Base-by-base conservation (phyloP, 1,140 invertebrate species). In the Drosophila athabasca region DNA sequence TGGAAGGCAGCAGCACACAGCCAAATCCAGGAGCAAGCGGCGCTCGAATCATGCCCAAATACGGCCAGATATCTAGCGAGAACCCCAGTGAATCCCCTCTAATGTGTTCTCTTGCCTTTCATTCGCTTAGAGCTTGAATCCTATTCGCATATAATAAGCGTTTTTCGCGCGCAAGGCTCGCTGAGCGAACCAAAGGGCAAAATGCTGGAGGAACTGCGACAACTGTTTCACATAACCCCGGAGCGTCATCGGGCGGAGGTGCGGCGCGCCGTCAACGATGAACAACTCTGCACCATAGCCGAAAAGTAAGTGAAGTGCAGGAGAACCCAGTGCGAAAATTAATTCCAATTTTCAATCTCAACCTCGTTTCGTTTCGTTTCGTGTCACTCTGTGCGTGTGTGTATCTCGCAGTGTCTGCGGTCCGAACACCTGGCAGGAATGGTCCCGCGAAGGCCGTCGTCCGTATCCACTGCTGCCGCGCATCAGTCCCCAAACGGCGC, bases 221-320 rank as follows among this genome's bases (percentile, higher is more conserved):
- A 94, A 87, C 93, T 95, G 90, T 94, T 98, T 76, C 96, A 96
- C 92, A 98, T 98, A 91, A 95, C 96, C 52, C 94, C 95, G 89
- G 97, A 98, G 92, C 94, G 97, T 75, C 97, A 98, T 92, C 95
- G 96, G 77, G 97, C 97, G 66, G 97, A 98, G 94, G 94, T 98
- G 77, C 93, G 97, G 68, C 94, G 97, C 89, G 97, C 96, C 70
- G 95, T 96, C 62, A 98, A 97, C 93, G 97, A 98, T 93, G 97
- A 98, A 91, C 95, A 96, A 91, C 93, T 98, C 55, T 94, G 95
- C 77, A 96, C 96, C 50, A 96, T 98, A 92, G 96, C 97, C 79
- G 95, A 97, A 90, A 95, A 96, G 97, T 97, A 94, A 94, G 94
- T 91, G 1, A 8, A 3, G n/a, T 39, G 35, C 11, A 39, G 11